A percentile compares a stretch with the other conserved stretches of the same genome.
phyloP scores from a whole-genome alignment of 2,888 invertebrate species.

The Andrena hattorfiana region DNA sequence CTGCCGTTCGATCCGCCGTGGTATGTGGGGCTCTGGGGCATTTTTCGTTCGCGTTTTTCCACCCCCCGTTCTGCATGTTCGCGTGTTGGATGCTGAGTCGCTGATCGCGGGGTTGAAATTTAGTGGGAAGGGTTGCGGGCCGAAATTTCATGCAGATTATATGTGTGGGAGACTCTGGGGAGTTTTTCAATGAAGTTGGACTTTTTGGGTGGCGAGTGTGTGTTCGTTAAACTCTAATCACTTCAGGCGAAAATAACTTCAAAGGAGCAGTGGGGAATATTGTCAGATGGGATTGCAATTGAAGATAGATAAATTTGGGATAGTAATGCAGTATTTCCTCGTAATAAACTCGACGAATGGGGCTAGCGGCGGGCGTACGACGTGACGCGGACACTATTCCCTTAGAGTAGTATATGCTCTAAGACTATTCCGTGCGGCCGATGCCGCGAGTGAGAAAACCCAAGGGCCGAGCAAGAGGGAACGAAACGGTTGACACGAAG shows the following conservation, averaged over 20 bases:
- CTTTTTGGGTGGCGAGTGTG: background rate
- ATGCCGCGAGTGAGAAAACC: no score
- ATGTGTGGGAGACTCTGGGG: background rate
- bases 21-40: slow-evolving; percentile 81
- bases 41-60: slow-evolving; percentile 70
- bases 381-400: no score
- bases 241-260: background rate
- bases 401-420: no score
- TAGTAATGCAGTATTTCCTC: no score
- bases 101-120: slow-evolving; percentile 16
- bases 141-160: background rate
- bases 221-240: background rate
- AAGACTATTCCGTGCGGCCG: no score
- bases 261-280: no score
- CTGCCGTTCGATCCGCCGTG: slow-evolving; percentile 62
- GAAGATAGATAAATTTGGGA: no score
- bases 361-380: no score
- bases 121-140: background rate
- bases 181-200: background rate
- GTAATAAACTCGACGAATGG: no score
- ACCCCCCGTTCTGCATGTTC: background rate
- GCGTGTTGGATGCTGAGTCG: background rate
- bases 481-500: no score
- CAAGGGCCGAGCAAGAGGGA: no score
- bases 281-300: no score